A percentile compares a stretch with the other conserved stretches of the same genome.
Conservation (phyloP, 2,113 vertebrate genomes). For the Emydocephalus ijimae region DNA sequence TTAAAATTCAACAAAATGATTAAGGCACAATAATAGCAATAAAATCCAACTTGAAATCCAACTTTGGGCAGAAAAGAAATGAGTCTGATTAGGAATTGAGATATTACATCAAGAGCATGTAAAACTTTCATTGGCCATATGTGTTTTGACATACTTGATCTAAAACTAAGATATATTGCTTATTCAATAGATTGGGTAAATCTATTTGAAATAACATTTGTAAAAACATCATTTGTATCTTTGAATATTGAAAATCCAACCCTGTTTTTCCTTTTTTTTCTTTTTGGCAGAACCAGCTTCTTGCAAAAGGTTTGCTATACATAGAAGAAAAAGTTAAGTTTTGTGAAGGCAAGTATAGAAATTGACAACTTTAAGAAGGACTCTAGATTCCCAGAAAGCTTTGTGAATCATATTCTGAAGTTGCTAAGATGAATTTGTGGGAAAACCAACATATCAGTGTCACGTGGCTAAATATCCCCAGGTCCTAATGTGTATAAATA, state of each 20-base stretch:
- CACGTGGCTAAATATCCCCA: accelerated
- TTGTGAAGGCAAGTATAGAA: conserved; percentile 76
- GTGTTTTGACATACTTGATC: neutral
- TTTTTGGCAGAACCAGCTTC: conserved; percentile 88
- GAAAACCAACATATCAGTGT: neutral
- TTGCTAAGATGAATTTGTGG: conserved; percentile 23
- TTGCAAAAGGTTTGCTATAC: conserved; percentile 83
- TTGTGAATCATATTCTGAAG: conserved; percentile 32
- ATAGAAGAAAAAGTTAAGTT: conserved; percentile 86
- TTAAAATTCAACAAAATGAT: neutral
- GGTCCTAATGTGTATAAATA: neutral
- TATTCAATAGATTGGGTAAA: neutral
- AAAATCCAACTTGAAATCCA: neutral
- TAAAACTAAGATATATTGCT: neutral
- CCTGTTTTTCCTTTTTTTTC: conserved; percentile 38
- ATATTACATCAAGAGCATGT: neutral
- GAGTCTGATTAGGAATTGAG: neutral
- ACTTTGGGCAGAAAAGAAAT: neutral
- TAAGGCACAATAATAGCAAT: neutral
- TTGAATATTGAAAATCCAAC: conserved; percentile 30
- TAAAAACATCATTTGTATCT: conserved; percentile 14
- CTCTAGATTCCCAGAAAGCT: neutral
- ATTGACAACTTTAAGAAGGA: neutral
- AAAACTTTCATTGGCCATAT: neutral
- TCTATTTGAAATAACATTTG: neutral